Percentiles rank a stretch among this genome's conserved stretches.
Evolutionary conservation across 2,888 invertebrate species (phyloP).

Genomic region (Adelphocoris suturalis): DNA sequence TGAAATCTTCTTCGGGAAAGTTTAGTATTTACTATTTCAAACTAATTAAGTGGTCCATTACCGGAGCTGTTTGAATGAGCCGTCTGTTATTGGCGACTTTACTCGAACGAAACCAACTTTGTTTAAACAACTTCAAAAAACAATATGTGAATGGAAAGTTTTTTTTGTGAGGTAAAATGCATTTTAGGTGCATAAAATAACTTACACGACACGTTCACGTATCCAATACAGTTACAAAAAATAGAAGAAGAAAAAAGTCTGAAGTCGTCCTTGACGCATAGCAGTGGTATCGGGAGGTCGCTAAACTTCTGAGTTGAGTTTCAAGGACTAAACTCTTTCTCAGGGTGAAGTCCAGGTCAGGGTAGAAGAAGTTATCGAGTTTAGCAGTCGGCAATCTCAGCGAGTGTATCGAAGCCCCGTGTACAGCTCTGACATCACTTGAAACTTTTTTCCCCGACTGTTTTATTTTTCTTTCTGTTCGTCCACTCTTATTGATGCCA

Average conservation of each 20-base stretch:
- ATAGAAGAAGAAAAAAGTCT: neutral
- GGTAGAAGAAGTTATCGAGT: constrained; percentile 7
- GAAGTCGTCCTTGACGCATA: neutral
- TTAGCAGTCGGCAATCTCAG: neutral
- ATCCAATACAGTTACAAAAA: no score
- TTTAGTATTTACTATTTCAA: no score
- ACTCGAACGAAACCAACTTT: no score
- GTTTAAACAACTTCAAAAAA: no score
- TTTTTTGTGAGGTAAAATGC: no score
- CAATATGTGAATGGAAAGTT: no score
- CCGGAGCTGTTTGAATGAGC: no score
- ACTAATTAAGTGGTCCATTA: no score
- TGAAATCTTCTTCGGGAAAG: no score
- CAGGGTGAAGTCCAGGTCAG: neutral
- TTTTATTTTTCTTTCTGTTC: neutral
- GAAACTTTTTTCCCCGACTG: neutral
- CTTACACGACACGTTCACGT: no score
- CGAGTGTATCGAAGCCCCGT: neutral
- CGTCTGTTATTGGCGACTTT: no score
- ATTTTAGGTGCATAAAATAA: no score
- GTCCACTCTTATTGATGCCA: neutral
- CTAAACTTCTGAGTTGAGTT: constrained; percentile 3
- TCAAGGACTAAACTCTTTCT: constrained; percentile 2
- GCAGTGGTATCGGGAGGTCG: neutral
- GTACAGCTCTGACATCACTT: constrained; percentile 3